Conservation (phyloP, 2,888 invertebrate species). For the Mesorhabditis sp. region DNA sequence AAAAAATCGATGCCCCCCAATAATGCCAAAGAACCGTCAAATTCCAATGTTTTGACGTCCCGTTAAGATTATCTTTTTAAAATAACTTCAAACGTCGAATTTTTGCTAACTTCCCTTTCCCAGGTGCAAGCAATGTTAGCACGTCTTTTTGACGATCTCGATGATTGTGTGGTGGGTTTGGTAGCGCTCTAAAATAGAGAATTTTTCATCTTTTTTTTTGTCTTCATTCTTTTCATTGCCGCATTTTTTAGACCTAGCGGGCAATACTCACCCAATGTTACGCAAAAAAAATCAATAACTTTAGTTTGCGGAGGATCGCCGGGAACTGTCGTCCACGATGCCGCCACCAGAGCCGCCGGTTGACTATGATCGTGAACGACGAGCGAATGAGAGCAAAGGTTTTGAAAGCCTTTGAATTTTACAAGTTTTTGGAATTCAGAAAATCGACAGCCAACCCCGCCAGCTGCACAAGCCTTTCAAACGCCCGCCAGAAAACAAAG, state of each 20-base stretch:
- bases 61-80: too few relatives aligned
- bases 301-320: background rate
- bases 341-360: slow-evolving; percentile 58
- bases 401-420: background rate
- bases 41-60: too few relatives aligned
- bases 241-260: background rate
- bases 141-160: background rate
- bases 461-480: background rate
- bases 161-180: background rate
- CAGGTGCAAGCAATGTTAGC: background rate
- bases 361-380: slow-evolving; percentile 41
- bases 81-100: too few relatives aligned
- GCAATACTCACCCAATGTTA: background rate
- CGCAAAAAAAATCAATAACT: background rate
- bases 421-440: background rate
- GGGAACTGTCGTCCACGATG: slow-evolving; percentile 11
- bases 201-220: background rate
- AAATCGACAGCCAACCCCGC: slow-evolving; percentile 2
- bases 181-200: background rate
- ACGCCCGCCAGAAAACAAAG: background rate
- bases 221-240: background rate
- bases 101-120: background rate
- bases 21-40: too few relatives aligned
- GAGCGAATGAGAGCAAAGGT: slow-evolving; percentile 7
- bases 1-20: too few relatives aligned